phyloP scores from a whole-genome alignment of 2,888 invertebrate genomes.

The Arge pagana region DNA sequence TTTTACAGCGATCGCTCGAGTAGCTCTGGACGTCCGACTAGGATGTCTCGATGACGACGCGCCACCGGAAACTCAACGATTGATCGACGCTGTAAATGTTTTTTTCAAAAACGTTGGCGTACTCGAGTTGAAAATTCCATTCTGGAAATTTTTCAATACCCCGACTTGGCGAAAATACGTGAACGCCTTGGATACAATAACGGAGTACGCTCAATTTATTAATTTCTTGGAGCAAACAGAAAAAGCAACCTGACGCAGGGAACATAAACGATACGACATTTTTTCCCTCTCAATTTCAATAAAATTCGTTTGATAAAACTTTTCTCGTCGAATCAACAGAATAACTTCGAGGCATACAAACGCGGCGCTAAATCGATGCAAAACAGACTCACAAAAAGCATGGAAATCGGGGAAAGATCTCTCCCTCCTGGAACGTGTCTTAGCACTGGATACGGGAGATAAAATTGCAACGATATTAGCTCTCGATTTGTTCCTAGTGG shows the following conservation, averaged over 20 bases:
- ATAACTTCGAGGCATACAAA: slow-evolving; percentile 69
- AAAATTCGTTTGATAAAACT: no score
- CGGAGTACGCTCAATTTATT: no score
- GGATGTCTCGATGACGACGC: slow-evolving; percentile 66
- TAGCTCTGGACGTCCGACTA: slow-evolving; percentile 69
- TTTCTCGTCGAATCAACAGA: no score
- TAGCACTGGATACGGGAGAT: slow-evolving; percentile 65
- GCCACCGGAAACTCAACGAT: slow-evolving; percentile 63
- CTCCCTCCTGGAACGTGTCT: slow-evolving; percentile 69
- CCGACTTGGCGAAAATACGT: slow-evolving; percentile 68
- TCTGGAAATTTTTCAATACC: slow-evolving; percentile 71
- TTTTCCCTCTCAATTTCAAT: no score
- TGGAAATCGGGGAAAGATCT: slow-evolving; percentile 53
- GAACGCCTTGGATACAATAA: slow-evolving; percentile 69
- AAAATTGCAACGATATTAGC: slow-evolving; percentile 73
- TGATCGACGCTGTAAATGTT: slow-evolving; percentile 70
- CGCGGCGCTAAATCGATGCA: slow-evolving; percentile 59
- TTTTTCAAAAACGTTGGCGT: slow-evolving; percentile 70
- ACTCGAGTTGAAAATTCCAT: slow-evolving; percentile 68
- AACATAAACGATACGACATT: no score
- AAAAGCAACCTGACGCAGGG: no score
- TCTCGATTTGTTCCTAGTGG: slow-evolving; percentile 76
- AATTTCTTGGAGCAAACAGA: no score
- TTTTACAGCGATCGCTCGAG: slow-evolving; percentile 67
- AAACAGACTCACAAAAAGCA: slow-evolving; percentile 37